Evolutionary conservation across 1,140 invertebrate genomes (phyloP), one percentile per base, ranked within the genome.

Genomic region (Tetragonula clypearis): DNA sequence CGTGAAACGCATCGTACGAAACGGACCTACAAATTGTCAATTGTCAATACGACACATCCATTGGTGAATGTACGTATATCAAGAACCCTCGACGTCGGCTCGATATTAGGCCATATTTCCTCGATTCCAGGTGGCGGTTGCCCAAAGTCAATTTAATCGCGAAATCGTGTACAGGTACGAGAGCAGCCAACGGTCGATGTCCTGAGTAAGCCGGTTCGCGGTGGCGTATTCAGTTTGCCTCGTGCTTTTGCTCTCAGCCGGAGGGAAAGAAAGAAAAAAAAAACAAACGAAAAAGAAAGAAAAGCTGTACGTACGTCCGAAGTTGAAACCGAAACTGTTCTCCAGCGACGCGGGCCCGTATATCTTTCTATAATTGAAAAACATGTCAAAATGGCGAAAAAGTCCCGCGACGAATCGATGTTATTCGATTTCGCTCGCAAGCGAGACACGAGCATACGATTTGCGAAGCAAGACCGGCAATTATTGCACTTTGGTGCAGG

Each of bases 101-200:
- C 86, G 77, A 88, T 89, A 89, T 89, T 89, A 89, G 84, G 87
- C 87, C 81, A 89, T 89, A 89, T 89, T 89, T 89, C 78, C 85
- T 89, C 87, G 87, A 84, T 82, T 49, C 77, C 87, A 87, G 88
- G 78, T 82, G 82, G 78, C 72, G 88, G 85, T 90, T 84, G 74
- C 73, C 87, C 87, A 78, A 86, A 90, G 85, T 90, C 88, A 90
- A 90, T 90, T 90, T 90, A 90, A 89, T 89, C 87, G 88, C 79
- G 82, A 66, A 72, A 84, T 75, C 84, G 69, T 76, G 55, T 85
- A 77, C 74, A 76, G 81, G 71, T 84, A 79, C 62, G 14, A 21
- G 73, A n/a, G 26, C 62, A 76, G 49, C 82, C 82, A 60, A 80
- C 77, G 62, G 77, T 78, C 79, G 79, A 83, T 86, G 77, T 77